Conservation (phyloP, 2,888 invertebrate species). For the Steromphala cineraria region DNA sequence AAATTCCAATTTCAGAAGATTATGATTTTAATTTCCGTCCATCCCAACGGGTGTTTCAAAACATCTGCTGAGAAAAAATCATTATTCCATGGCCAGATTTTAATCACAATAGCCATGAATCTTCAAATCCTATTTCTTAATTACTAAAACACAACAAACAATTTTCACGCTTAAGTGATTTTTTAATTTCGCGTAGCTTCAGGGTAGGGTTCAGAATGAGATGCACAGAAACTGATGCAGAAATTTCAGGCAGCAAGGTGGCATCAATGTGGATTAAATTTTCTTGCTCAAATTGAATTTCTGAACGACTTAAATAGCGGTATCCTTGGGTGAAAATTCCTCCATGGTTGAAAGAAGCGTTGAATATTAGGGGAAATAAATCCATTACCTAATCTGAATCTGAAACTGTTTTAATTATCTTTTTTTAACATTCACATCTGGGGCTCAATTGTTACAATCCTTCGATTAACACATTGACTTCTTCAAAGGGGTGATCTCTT, state of each 20-base stretch:
- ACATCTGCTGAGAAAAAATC: not conserved
- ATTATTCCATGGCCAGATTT: not conserved
- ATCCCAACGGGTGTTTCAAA: not conserved
- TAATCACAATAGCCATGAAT: not conserved
- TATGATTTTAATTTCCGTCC: slow-evolving; percentile 8
- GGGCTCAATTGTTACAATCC: no score
- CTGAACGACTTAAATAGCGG: not conserved
- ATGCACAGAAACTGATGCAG: not conserved
- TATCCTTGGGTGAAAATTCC: slow-evolving; percentile 3
- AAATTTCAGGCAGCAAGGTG: not conserved
- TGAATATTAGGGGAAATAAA: not conserved
- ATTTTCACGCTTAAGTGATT: slow-evolving; percentile 3
- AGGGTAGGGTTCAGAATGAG: not conserved
- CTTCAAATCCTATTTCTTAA: slow-evolving; percentile 6
- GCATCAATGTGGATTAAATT: not conserved
- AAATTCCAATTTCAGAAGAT: slow-evolving; percentile 8
- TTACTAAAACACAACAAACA: slow-evolving; percentile 8
- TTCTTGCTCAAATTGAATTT: not conserved
- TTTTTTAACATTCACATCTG: no score
- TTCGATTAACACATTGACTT: no score
- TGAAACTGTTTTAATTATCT: no score
- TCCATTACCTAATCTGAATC: not conserved
- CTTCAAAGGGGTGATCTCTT: no score
- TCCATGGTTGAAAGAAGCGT: not conserved
- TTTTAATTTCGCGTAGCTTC: not conserved